Conservation (phyloP, 2,888 invertebrate species). For the Napeogenes sylphis region DNA sequence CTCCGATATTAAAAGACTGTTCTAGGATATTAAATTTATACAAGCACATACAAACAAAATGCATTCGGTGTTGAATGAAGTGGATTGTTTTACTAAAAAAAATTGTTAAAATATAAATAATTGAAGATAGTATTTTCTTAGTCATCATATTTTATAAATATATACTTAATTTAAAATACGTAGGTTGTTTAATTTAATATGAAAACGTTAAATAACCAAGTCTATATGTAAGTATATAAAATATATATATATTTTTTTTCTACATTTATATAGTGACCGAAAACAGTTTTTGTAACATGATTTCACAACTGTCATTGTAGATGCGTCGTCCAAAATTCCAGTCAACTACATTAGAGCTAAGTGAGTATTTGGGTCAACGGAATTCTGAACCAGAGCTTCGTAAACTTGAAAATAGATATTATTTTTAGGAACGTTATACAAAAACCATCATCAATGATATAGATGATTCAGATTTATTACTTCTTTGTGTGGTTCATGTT, state of each 20-base stretch:
- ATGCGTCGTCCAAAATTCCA: slow-evolving; percentile 45
- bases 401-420: slow-evolving; percentile 74
- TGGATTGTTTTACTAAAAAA: too few species aligned
- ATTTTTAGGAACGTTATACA: slow-evolving; percentile 50
- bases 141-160: not conserved
- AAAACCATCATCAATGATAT: slow-evolving; percentile 31
- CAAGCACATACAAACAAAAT: too few species aligned
- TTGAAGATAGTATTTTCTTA: not conserved
- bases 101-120: not conserved
- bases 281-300: slow-evolving; percentile 36
- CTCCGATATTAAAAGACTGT: not conserved
- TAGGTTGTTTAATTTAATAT: too few species aligned
- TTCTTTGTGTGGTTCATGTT: too few species aligned
- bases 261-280: slow-evolving; percentile 13
- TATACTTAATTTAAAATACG: not conserved
- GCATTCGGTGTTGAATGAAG: not conserved
- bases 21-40: not conserved
- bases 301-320: slow-evolving; percentile 35
- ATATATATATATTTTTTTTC: not conserved
- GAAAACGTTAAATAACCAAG: too few species aligned
- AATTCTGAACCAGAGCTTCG: slow-evolving; percentile 53
- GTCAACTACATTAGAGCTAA: slow-evolving; percentile 49
- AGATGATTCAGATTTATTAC: not conserved
- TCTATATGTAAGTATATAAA: too few species aligned
- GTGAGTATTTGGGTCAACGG: slow-evolving; percentile 64